Evolutionary conservation across 1,140 invertebrate species (phyloP), one percentile per base, ranked within the genome.

Genomic region (Drosophila gunungcola): DNA sequence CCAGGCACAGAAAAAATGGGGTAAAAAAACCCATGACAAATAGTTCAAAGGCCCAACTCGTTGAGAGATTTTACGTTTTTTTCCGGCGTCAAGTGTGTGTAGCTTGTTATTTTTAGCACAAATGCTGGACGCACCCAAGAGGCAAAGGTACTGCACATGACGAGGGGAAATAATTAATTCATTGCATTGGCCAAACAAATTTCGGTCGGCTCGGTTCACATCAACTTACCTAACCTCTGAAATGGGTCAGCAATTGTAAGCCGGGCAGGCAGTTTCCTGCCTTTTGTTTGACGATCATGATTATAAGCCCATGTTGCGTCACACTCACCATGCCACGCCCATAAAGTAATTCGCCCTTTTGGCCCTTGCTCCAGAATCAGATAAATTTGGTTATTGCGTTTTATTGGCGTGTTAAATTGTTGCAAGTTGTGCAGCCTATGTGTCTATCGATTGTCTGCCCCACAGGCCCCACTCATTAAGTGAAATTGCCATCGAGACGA

Each of bases 201-300:
- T 81, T 53, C 1, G 60, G 51, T 49, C 45, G 39, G 49, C 53
- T 29, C 39, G 64, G 46, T 36, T 67, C 62, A 45, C n/a, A 46
- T 41, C 46, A 36, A 41, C 41, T 65, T 58, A 64, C 32, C 41
- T 69, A 42, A 29, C 34, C 39, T 42, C 27, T 13, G 58, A 86
- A 88, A 83, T 86, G 84, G 83, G 83, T 88, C 83, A 86, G 58
- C 79, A 83, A 88, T 88, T 82, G 83, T 76, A 56, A 73, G 64
- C 61, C 80, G 36, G 74, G 52, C 80, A 32, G 46, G 53, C 60
- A 16, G 73, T 77, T 78, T 78, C 75, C 75, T 78, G 75, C 38
- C 79, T 82, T 82, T 86, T 86, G 75, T 84, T 73, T 63, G 60
- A 43, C 54, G 43, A 64, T 79, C 75, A 55, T 74, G 80, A 74